Evolutionary conservation across 1,140 invertebrate species (phyloP), one percentile per base, ranked within the genome.

Genomic region (Drosophila aff.): DNA sequence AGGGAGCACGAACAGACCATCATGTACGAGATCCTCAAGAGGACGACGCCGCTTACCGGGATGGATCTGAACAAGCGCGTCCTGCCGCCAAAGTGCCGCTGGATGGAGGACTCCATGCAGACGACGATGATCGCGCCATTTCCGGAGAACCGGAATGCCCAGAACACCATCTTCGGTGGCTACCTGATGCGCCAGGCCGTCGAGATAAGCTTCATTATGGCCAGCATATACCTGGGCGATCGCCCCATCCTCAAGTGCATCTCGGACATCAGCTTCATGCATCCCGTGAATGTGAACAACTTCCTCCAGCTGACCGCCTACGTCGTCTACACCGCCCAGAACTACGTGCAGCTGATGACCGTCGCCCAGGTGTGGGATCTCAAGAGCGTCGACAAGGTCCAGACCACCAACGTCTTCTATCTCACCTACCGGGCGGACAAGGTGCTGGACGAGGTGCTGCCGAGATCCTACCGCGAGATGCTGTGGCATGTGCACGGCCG

Each of bases 131-230:
- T 92, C 26, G 61, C 80, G 10, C 79, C 87, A 0, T 92, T 84
- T 36, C 92, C 92, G 0, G 86, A 92, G 47, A 86, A 92, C 68
- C 79, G 96, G 46, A 97, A 97, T 93, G 92, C 96, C 9, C 96
- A 97, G 80, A 96, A 96, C 85, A 97, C 96, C 82, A 95, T 97
- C 33, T 97, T 97, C 92, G 97, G 97, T 69, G 97, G 97, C 10
- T 97, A 95, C 92, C 92, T 97, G n/a, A 97, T 97, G 96, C 93
- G 96, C 44, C 94, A 96, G 74, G 96, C 96, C 2, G 94, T 95
- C 44, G 97, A 97, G 93, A 92, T 97, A 10, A 96, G 95, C 31
- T 96, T 95, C 94, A 94, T 95, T 3, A 95, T 95, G 84, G 95
- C 95, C 10, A 95, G 94, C 82, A 82, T 91, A 82, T 94, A 92